These are phyloP conservation scores for Formica aserva DNA, from an alignment of 2,888 invertebrate genomes.

Conservation along the genomic window DNA sequence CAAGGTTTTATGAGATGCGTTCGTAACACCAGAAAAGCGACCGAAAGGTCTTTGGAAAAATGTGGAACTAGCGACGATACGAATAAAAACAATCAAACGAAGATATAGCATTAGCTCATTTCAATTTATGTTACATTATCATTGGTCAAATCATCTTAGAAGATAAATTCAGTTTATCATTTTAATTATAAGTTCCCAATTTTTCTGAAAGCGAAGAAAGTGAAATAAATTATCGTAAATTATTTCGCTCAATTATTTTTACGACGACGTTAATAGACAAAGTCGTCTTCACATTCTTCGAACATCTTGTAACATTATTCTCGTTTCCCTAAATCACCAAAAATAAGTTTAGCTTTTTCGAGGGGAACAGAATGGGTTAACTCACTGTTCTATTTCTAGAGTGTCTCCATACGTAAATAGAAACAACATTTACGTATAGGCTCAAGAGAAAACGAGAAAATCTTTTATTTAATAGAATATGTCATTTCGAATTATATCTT, in stretches of 20 bases:
- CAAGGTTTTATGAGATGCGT: slow-evolving; percentile 36
- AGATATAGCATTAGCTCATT: background rate
- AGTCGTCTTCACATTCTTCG: slow-evolving; percentile 9
- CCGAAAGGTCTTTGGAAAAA: background rate
- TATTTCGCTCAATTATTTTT: background rate
- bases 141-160: background rate
- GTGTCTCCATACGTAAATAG: slow-evolving; percentile 26
- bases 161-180: background rate
- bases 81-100: slow-evolving; percentile 13
- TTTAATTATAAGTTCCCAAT: background rate
- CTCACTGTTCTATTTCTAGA: slow-evolving; percentile 28
- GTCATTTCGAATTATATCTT: background rate
- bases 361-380: slow-evolving; percentile 1
- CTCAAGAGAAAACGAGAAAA: background rate
- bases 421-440: background rate
- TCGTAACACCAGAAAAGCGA: slow-evolving; percentile 35
- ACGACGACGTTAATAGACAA: background rate
- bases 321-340: slow-evolving; percentile 11
- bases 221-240: background rate
- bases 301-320: slow-evolving; percentile 23
- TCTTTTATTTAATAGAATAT: background rate
- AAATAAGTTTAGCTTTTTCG: slow-evolving; percentile 26
- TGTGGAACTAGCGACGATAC: background rate
- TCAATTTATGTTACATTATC: background rate
- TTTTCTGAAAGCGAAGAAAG: background rate